Percentiles rank a stretch among this genome's conserved stretches.
Conservation (phyloP, 2,888 invertebrate genomes). For the Heliconius charithonia region DNA sequence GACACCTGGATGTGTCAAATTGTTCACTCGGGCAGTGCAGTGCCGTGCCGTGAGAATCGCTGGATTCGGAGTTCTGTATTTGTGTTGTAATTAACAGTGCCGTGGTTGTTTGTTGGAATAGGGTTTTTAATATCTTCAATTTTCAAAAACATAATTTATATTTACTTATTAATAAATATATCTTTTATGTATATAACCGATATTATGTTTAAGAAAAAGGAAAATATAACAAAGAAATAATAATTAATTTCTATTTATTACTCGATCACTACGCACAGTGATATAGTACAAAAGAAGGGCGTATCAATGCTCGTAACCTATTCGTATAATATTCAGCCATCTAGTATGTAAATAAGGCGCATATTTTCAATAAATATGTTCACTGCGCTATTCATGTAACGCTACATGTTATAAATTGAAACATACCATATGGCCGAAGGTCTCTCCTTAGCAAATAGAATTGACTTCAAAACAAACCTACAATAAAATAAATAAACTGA, state of each 20-base stretch:
- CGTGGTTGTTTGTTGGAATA: slow-evolving; percentile 45
- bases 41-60: slow-evolving; percentile 76
- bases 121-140: slow-evolving; percentile 1
- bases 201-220: not conserved
- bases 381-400: slow-evolving; percentile 45
- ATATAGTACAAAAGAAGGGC: slow-evolving; percentile 42
- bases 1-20: slow-evolving; percentile 84
- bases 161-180: not conserved
- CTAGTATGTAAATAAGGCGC: slow-evolving; percentile 41
- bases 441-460: slow-evolving; percentile 73
- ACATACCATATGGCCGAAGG: slow-evolving; percentile 63
- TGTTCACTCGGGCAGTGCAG: slow-evolving; percentile 77
- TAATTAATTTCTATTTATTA: not conserved
- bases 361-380: slow-evolving; percentile 42
- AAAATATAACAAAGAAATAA: not conserved
- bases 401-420: slow-evolving; percentile 38
- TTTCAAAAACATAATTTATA: not conserved
- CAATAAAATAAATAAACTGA: slow-evolving; percentile 82
- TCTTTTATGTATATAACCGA: not conserved
- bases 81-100: slow-evolving; percentile 52
- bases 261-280: not conserved
- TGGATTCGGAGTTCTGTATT: slow-evolving; percentile 50
- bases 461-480: slow-evolving; percentile 70
- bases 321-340: slow-evolving; percentile 32
- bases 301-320: slow-evolving; percentile 33